phyloP scores from a whole-genome alignment of 1,140 invertebrate species.

The Helicoverpa armigera region DNA sequence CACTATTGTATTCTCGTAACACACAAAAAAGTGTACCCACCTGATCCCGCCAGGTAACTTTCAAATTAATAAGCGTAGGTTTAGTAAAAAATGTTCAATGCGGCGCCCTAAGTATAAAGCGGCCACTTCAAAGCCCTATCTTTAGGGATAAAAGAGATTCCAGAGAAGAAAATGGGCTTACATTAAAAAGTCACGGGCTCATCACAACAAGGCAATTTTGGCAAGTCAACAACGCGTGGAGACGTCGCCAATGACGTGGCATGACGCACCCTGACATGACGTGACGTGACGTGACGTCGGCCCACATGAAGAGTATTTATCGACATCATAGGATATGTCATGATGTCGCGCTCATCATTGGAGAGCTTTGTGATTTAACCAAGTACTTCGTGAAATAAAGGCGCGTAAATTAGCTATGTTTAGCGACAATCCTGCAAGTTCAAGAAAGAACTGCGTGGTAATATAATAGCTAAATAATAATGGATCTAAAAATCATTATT shows the following conservation, averaged over 20 bases:
- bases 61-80: slow-evolving; percentile 23
- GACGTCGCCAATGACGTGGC: slow-evolving; percentile 57
- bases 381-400: slow-evolving; percentile 2
- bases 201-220: slow-evolving; percentile 63
- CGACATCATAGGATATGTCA: slow-evolving; percentile 66
- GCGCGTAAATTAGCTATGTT: neutral
- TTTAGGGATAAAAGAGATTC: slow-evolving; percentile 49
- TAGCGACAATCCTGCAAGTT: neutral
- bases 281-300: slow-evolving; percentile 57
- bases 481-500: too few species aligned
- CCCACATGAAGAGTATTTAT: slow-evolving; percentile 65
- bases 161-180: slow-evolving; percentile 53
- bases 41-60: neutral
- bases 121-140: slow-evolving; percentile 40
- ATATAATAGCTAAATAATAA: too few species aligned
- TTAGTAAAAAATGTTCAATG: slow-evolving; percentile 29
- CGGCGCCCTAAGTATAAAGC: slow-evolving; percentile 14
- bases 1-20: neutral
- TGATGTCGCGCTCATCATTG: slow-evolving; percentile 44
- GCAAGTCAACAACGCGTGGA: slow-evolving; percentile 64
- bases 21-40: neutral
- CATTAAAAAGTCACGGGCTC: slow-evolving; percentile 56
- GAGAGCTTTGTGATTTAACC: slow-evolving; percentile 31
- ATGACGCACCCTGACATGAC: slow-evolving; percentile 53
- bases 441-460: too few species aligned